Conservation (phyloP, 2,113 vertebrate genomes). For the Genyomyrus donnyi region DNA sequence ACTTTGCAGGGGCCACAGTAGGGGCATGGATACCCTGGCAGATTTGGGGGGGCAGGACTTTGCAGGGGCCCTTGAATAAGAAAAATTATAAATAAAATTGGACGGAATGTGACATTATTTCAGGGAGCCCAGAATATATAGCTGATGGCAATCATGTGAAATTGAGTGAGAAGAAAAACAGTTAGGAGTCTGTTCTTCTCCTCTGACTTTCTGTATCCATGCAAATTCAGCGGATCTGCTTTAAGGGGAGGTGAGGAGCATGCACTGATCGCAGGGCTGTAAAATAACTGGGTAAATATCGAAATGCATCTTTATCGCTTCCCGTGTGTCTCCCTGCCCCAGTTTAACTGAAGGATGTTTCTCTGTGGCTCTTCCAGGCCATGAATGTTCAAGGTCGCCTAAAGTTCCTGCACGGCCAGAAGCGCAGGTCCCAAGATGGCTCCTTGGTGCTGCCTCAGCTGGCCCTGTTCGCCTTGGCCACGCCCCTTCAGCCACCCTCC, state of each 20-base stretch:
- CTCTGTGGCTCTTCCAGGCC: conserved; percentile 52
- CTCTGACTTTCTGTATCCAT: background rate
- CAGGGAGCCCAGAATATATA: no score
- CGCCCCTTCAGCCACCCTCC: conserved; percentile 70
- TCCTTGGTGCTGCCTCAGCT: conserved; percentile 62
- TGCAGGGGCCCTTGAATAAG: background rate
- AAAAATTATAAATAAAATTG: background rate
- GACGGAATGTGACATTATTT: background rate
- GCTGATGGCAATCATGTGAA: background rate
- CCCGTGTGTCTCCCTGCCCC: background rate
- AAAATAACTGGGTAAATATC: background rate
- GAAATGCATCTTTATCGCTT: background rate
- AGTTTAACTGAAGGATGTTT: background rate
- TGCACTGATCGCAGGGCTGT: no score
- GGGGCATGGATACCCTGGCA: background rate
- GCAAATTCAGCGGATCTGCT: background rate
- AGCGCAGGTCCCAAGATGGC: conserved; percentile 70
- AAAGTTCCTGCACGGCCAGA: conserved; percentile 77
- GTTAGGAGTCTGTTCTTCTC: background rate
- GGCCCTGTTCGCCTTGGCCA: conserved; percentile 72
- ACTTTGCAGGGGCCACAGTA: background rate
- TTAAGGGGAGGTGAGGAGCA: background rate
- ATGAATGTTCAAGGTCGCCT: conserved; percentile 78
- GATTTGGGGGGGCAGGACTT: background rate
- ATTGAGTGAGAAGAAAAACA: background rate